Evolutionary conservation across 1,140 invertebrate genomes (phyloP).

Genomic region (Aleiodes sp.): DNA sequence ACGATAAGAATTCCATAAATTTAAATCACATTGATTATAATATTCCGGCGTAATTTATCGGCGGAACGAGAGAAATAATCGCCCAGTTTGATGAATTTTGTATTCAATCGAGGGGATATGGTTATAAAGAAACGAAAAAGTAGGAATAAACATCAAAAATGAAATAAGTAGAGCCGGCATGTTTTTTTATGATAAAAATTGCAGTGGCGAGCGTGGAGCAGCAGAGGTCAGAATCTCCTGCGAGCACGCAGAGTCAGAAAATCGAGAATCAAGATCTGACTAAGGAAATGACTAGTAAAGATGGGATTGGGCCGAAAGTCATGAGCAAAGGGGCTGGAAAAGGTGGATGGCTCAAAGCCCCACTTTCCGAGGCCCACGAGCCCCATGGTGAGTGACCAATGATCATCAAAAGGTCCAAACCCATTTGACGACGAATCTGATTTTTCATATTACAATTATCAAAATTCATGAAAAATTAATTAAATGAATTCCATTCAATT

Average conservation of each 20-base stretch:
- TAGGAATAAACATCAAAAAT: background rate
- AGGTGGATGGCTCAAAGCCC: conserved; percentile 65
- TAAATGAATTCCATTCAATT: too few species aligned
- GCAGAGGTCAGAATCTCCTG: conserved; percentile 65
- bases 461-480: too few species aligned
- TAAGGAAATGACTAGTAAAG: conserved; percentile 66
- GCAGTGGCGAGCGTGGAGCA: conserved; percentile 65
- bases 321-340: conserved; percentile 67
- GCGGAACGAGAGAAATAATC: too few species aligned
- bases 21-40: background rate
- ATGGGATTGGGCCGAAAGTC: conserved; percentile 63
- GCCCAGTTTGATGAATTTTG: too few species aligned
- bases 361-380: conserved; percentile 65
- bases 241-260: conserved; percentile 61
- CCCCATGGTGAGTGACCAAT: conserved; percentile 68
- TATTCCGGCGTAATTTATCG: background rate
- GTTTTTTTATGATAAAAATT: conserved; percentile 58
- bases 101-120: too few species aligned
- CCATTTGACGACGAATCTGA: conserved; percentile 51
- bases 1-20: too few species aligned
- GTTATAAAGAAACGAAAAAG: background rate
- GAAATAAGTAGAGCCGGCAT: conserved; percentile 34
- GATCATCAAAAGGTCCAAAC: conserved; percentile 46
- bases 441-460: background rate
- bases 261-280: conserved; percentile 62